phyloP scores from a whole-genome alignment of 2,797 vertebrate genomes.

The Morelia viridis region DNA sequence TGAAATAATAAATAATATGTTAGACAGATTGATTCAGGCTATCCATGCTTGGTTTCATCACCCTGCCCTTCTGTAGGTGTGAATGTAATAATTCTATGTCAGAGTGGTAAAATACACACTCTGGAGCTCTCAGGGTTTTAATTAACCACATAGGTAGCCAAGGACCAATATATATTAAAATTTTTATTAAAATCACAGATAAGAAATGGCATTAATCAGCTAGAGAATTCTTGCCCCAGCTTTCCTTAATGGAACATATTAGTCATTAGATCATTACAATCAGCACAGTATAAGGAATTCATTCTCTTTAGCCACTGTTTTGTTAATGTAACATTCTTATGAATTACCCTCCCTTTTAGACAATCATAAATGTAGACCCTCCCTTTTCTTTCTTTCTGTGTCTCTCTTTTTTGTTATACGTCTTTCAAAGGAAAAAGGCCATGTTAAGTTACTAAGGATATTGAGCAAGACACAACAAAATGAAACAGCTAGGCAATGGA shows the following conservation, averaged over 20 bases:
- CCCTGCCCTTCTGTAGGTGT: neutral
- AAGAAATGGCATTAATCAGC: slow-evolving; percentile 68
- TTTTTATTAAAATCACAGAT: slow-evolving; percentile 70
- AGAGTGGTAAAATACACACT: slow-evolving; percentile 38
- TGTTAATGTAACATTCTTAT: slow-evolving; percentile 62
- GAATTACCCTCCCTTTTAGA: slow-evolving; percentile 72
- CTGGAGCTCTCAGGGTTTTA: slow-evolving; percentile 64
- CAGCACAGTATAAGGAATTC: slow-evolving; percentile 57
- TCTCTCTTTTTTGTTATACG: slow-evolving; percentile 63
- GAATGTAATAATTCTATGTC: slow-evolving; percentile 44
- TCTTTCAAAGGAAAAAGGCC: slow-evolving; percentile 65
- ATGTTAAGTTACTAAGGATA: slow-evolving; percentile 61
- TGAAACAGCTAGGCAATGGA: slow-evolving; percentile 53
- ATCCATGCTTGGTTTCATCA: slow-evolving; percentile 22
- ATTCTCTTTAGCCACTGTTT: slow-evolving; percentile 60
- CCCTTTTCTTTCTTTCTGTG: slow-evolving; percentile 29
- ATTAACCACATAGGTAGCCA: slow-evolving; percentile 66
- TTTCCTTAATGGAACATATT: slow-evolving; percentile 73
- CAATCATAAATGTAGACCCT: slow-evolving; percentile 62
- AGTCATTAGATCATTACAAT: slow-evolving; percentile 72
- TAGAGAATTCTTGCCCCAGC: slow-evolving; percentile 66
- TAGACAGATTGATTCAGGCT: neutral
- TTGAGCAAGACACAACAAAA: slow-evolving; percentile 55
- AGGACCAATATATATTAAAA: slow-evolving; percentile 64
- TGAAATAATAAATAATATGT: neutral